phyloP scores from a whole-genome alignment of 2,113 vertebrate species.

The Bufo gargarizans region DNA sequence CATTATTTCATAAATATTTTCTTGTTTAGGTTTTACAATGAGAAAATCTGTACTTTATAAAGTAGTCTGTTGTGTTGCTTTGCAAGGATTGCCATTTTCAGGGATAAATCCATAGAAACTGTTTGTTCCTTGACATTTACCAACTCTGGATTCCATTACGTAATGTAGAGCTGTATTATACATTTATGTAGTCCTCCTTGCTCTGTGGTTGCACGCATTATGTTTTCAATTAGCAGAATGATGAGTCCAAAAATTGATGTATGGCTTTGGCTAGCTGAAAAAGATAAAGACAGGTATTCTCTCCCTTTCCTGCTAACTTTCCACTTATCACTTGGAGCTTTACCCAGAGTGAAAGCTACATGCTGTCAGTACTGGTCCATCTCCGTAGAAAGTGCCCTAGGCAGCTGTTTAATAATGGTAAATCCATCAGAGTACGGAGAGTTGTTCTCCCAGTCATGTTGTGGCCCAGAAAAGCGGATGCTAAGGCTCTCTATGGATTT shows the following conservation, averaged over 20 bases:
- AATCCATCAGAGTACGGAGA: slow-evolving; percentile 47
- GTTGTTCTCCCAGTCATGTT: slow-evolving; percentile 40
- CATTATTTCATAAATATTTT: not conserved
- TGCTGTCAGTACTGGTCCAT: slow-evolving; percentile 35
- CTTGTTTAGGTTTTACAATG: not conserved
- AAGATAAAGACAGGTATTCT: not conserved
- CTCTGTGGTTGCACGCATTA: not conserved
- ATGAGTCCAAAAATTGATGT: not conserved
- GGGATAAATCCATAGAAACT: not conserved
- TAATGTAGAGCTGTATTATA: not conserved
- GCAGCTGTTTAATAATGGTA: slow-evolving; percentile 48
- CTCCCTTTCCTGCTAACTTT: not conserved
- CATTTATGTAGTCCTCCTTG: not conserved
- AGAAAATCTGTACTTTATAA: not conserved
- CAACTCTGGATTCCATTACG: not conserved
- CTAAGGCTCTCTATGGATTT: slow-evolving; percentile 54
- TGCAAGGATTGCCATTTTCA: not conserved
- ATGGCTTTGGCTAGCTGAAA: not conserved
- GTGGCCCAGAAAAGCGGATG: slow-evolving; percentile 31
- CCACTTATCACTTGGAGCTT: slow-evolving; percentile 11
- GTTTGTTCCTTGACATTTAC: not conserved
- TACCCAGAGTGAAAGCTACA: not conserved
- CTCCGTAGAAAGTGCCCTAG: slow-evolving; percentile 31
- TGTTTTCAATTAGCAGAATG: not conserved
- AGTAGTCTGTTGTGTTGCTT: not conserved